Percentiles rank a stretch among this genome's conserved stretches.
Evolutionary conservation across 2,888 invertebrate genomes (phyloP).

Genomic region (Microdon myrmicae): DNA sequence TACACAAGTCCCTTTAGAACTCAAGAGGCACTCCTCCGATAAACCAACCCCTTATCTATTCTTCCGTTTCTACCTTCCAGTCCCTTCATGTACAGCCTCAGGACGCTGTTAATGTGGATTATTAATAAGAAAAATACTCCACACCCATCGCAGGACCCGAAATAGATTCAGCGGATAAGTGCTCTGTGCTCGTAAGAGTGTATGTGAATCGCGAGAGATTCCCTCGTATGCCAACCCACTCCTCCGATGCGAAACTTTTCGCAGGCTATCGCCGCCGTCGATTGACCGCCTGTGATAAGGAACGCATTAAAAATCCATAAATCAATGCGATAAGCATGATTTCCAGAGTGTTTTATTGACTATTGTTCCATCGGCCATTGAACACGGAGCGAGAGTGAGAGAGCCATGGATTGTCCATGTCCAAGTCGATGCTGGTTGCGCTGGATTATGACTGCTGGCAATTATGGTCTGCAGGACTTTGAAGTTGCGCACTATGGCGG

Average conservation of each 20-base stretch:
- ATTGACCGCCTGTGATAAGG: conserved; percentile 63
- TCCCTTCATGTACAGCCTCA: conserved; percentile 29
- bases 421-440: conserved; percentile 33
- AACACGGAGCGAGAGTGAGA: no score
- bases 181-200: conserved; percentile 5
- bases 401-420: conserved; percentile 14
- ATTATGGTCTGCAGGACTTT: conserved; percentile 50
- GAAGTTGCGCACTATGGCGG: conserved; percentile 33
- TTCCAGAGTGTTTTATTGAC: conserved; percentile 67
- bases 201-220: no score
- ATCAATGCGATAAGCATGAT: conserved; percentile 68
- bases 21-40: conserved; percentile 15
- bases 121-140: conserved; percentile 62
- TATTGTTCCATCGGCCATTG: conserved; percentile 61
- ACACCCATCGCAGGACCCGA: conserved; percentile 23
- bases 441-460: conserved; percentile 47
- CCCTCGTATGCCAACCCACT: no score
- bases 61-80: conserved; percentile 10
- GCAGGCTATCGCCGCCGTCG: conserved; percentile 50
- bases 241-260: conserved; percentile 49
- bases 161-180: conserved; percentile 35
- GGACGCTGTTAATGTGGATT: conserved; percentile 64
- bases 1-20: conserved; percentile 8
- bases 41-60: conserved; percentile 1
- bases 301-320: conserved; percentile 68